phyloP scores from a whole-genome alignment of 1,140 invertebrate species.

The Pissodes strobi region DNA sequence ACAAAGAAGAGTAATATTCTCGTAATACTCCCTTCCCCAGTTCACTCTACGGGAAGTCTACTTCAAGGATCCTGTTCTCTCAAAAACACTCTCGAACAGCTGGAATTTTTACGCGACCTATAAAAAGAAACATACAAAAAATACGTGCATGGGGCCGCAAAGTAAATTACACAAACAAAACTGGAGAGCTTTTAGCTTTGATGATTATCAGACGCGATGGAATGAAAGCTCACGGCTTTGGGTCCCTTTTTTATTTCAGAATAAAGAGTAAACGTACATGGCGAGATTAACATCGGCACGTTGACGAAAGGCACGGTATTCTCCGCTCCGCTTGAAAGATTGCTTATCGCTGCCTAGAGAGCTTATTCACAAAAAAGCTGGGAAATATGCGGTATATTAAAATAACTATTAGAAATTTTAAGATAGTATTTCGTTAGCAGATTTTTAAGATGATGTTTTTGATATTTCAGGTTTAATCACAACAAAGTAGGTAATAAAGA shows the following conservation, averaged over 20 bases:
- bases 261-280: slow-evolving; percentile 24
- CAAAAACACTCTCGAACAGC: slow-evolving; percentile 20
- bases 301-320: neutral
- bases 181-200: slow-evolving; percentile 33
- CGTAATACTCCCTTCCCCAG: too few species aligned
- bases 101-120: slow-evolving; percentile 26
- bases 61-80: slow-evolving; percentile 5
- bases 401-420: too few species aligned
- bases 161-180: slow-evolving; percentile 33
- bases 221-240: slow-evolving; percentile 21
- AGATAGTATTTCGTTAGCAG: too few species aligned
- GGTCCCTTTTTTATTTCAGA: slow-evolving; percentile 15
- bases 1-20: too few species aligned
- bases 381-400: too few species aligned
- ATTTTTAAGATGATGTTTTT: too few species aligned
- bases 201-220: slow-evolving; percentile 32
- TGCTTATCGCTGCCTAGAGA: too few species aligned
- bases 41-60: too few species aligned
- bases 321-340: too few species aligned
- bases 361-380: too few species aligned
- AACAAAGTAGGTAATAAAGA: too few species aligned
- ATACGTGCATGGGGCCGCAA: slow-evolving; percentile 21
- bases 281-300: slow-evolving; percentile 26
- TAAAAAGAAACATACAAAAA: slow-evolving; percentile 25
- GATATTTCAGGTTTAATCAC: too few species aligned